Conservation (phyloP, 53 echinoderm and acorn worm genomes). For the Henricia sp. region DNA sequence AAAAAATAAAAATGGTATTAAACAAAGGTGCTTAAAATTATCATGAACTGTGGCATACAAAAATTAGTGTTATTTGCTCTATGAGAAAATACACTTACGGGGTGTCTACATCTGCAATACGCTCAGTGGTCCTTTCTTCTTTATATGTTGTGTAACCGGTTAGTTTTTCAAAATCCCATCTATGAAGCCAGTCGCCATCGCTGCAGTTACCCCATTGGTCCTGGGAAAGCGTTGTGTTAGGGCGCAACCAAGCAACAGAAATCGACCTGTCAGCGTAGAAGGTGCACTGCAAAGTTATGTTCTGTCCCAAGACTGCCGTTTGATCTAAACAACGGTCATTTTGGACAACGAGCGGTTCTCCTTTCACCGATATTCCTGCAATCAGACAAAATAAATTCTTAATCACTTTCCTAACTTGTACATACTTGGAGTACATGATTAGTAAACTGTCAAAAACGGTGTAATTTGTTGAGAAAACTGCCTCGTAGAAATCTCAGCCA, state of each 20-base stretch:
- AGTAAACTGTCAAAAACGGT: too few relatives aligned
- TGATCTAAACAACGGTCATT: constrained; percentile 9
- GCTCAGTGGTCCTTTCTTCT: too few relatives aligned
- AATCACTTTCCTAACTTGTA: not conserved
- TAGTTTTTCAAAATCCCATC: not conserved
- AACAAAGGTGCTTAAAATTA: too few relatives aligned
- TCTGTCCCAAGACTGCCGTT: constrained; percentile 4
- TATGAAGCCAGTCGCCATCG: not conserved
- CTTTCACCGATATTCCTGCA: not conserved
- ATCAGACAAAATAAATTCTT: not conserved
- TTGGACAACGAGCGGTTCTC: not conserved
- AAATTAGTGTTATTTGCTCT: too few relatives aligned
- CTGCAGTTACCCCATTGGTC: not conserved
- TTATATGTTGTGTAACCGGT: not conserved
- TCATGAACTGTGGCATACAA: too few relatives aligned
- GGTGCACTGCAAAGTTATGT: not conserved
- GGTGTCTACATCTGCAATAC: too few relatives aligned
- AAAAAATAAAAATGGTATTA: too few relatives aligned
- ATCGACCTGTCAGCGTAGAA: not conserved
- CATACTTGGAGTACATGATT: too few relatives aligned
- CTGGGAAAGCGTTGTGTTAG: not conserved
- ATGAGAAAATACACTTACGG: too few relatives aligned
- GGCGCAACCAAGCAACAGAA: constrained; percentile 5
- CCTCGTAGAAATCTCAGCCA: too few relatives aligned
- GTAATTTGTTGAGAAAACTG: too few relatives aligned